These are phyloP conservation scores for Pemphigus obesinymphae DNA, from an alignment of 1,140 invertebrate genomes.

Conservation along the genomic window DNA sequence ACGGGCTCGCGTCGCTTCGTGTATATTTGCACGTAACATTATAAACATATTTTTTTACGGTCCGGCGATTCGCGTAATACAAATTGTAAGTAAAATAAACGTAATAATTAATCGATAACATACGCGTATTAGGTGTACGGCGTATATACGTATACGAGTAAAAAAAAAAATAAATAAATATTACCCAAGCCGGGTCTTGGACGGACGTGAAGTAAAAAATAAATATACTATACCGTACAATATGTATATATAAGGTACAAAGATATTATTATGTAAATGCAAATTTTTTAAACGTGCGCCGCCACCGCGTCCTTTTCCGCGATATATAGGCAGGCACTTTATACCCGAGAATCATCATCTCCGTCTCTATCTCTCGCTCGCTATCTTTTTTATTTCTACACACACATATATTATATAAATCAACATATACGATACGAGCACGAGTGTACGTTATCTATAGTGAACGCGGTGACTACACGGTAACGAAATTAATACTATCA, in stretches of 20 bases:
- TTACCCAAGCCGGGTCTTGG: background rate
- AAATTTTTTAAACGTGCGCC: background rate
- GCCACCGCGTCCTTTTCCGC: background rate
- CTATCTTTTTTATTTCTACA: background rate
- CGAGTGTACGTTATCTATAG: background rate
- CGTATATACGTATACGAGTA: no score
- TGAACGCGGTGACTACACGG: no score
- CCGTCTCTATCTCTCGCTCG: background rate
- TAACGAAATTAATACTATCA: no score
- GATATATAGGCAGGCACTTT: no score
- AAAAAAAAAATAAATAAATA: no score
- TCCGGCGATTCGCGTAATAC: background rate
- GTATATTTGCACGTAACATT: background rate
- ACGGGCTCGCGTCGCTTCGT: no score
- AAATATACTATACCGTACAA: background rate
- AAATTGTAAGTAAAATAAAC: background rate
- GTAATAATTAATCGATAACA: conserved; percentile 21
- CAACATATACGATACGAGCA: background rate
- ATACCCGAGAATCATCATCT: background rate
- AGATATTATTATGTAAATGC: background rate
- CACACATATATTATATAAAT: background rate
- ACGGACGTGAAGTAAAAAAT: background rate
- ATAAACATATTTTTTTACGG: background rate
- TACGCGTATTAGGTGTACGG: background rate
- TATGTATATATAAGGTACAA: no score